phyloP scores from a whole-genome alignment of 2,888 invertebrate genomes.

The Parnassius glacialis region DNA sequence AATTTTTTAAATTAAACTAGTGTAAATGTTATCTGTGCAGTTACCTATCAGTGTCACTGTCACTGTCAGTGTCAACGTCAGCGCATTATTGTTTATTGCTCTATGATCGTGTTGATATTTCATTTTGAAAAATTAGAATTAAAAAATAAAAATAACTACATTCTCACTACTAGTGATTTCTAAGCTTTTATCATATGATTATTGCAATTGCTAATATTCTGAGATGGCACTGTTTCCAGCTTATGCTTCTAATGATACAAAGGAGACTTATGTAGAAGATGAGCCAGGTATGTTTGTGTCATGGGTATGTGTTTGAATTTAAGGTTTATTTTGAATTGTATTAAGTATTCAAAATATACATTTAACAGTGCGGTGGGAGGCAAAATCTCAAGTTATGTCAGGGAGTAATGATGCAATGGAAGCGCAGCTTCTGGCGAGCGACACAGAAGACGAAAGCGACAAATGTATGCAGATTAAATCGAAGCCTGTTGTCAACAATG shows the following conservation, averaged over 20 bases:
- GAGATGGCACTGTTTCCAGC: conserved; percentile 39
- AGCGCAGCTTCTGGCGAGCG: conserved; percentile 52
- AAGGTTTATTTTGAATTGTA: too few relatives aligned
- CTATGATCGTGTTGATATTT: too few relatives aligned
- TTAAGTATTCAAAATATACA: neutral
- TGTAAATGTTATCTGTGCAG: too few relatives aligned
- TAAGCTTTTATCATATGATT: too few relatives aligned
- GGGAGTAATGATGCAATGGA: conserved; percentile 41
- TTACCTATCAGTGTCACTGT: too few relatives aligned
- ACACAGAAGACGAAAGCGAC: conserved; percentile 42
- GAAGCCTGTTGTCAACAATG: conserved; percentile 29
- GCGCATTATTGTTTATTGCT: too few relatives aligned
- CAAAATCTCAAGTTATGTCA: conserved; percentile 4
- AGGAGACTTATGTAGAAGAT: conserved; percentile 14
- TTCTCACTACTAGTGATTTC: too few relatives aligned
- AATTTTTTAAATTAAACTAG: too few relatives aligned
- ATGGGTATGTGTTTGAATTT: too few relatives aligned
- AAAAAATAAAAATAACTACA: neutral
- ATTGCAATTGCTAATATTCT: too few relatives aligned
- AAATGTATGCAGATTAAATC: neutral
- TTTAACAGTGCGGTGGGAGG: conserved; percentile 23
- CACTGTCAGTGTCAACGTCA: too few relatives aligned
- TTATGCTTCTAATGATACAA: conserved; percentile 25
- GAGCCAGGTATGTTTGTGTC: conserved; percentile 24
- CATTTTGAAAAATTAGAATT: too few relatives aligned